These are phyloP conservation scores for Silurus asotus DNA, from an alignment of 2,113 vertebrate genomes.

Conservation along the genomic window DNA sequence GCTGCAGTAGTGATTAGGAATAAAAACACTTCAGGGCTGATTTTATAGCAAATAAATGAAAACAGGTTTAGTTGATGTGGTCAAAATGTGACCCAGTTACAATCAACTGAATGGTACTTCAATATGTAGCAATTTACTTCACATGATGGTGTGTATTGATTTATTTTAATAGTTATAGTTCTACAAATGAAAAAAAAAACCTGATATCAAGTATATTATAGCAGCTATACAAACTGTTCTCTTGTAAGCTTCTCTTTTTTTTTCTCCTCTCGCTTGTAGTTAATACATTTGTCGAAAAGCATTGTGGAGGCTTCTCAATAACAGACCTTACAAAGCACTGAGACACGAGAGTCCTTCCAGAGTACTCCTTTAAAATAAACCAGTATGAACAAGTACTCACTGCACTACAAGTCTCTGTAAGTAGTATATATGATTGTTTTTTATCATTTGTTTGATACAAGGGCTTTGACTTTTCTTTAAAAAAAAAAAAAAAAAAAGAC, in stretches of 20 bases:
- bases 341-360: neutral
- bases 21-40: neutral
- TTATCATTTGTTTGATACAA: neutral
- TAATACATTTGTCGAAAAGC: neutral
- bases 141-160: too few relatives aligned
- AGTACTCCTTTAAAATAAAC: neutral
- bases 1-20: neutral
- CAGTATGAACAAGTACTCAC: neutral
- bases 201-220: neutral
- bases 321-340: neutral
- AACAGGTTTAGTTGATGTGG: neutral
- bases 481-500: neutral
- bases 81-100: neutral
- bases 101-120: too few relatives aligned
- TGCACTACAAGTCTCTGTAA: neutral
- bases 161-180: too few relatives aligned
- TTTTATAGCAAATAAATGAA: neutral
- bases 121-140: too few relatives aligned
- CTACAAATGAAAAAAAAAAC: neutral
- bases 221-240: neutral
- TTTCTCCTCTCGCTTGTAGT: neutral
- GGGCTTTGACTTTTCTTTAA: neutral
- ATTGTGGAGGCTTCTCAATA: neutral
- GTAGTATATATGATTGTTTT: neutral
- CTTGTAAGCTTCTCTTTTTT: neutral